A percentile compares a stretch with the other conserved stretches of the same genome.
Conservation (phyloP, 2,797 vertebrate genomes). For the Hemibagrus guttatus region DNA sequence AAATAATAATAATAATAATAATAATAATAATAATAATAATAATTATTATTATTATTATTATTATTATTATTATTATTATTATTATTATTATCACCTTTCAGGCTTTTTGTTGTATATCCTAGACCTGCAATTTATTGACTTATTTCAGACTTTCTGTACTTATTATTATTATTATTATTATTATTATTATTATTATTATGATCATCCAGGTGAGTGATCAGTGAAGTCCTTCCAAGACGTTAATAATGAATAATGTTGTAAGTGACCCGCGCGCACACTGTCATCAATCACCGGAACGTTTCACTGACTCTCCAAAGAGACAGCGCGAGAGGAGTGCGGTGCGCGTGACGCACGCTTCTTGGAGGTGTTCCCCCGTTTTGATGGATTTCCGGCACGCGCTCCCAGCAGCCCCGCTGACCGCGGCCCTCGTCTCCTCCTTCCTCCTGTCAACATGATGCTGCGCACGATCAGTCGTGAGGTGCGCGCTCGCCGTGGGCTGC, state of each 20-base stretch:
- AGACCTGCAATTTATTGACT: not conserved
- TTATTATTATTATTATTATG: conserved; percentile 3
- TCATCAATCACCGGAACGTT: conserved; percentile 69
- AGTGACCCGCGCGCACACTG: conserved; percentile 61
- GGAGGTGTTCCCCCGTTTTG: conserved; percentile 71
- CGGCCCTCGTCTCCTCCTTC: conserved; percentile 63
- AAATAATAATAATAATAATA: not conserved
- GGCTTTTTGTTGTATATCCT: not conserved
- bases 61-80: not conserved
- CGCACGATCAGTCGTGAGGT: conserved; percentile 57
- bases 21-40: conserved; percentile 5
- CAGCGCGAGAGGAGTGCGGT: conserved; percentile 26
- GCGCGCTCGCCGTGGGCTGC: conserved; percentile 60
- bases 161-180: not conserved
- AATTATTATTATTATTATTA: not conserved
- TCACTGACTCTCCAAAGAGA: conserved; percentile 57
- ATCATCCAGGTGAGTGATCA: conserved; percentile 66
- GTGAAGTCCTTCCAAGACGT: conserved; percentile 65
- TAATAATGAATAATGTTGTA: conserved; percentile 70
- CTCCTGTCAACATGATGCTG: conserved; percentile 74
- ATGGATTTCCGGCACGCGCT: conserved; percentile 72
- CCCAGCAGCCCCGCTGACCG: conserved; percentile 72
- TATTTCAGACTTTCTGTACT: not conserved
- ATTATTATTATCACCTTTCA: not conserved
- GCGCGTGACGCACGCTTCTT: conserved; percentile 62